Evolutionary conservation across 2,888 invertebrate genomes (phyloP), one percentile per base, ranked within the genome.

Genomic region (Troides helena): DNA sequence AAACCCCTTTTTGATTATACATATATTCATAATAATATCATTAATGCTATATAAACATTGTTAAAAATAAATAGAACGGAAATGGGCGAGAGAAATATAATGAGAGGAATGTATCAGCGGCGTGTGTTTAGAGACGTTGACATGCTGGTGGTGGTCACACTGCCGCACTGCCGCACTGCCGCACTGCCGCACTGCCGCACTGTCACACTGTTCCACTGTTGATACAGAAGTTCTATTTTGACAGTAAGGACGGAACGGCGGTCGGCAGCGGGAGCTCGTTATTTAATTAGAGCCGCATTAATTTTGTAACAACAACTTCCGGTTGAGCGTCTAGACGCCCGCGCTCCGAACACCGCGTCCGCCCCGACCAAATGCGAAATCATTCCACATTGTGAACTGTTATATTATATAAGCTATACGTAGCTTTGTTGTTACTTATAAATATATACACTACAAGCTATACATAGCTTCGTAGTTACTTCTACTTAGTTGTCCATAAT

Each of bases 251-350:
- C 81, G 83, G 82, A 77, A 84, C 82, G 72, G 75, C 79, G 81
- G 79, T 80, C 79, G 78, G 78, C 79, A 77, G 72, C 88, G 90
- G 88, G 85, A 84, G 77, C 85, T 85, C 83, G 88, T 90, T 89
- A 89, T 88, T 85, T 88, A 88, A 90, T 90, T 87, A 89, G 88
- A 89, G 85, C 85, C 84, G 81, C 81, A 85, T 87, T 89, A 90
- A 90, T 90, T 87, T 88, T 86, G 88, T 90, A 88, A 90, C 87
- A 89, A 87, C 80, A 79, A 80, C 82, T 80, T 80, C 78, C 70
- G 72, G 73, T 71, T 73, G 72, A 73, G 69, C 66, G 73, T 73
- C 74, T 74, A 75, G 73, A 72, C 75, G 70, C 63, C 46, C 36
- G 36, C 70, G 59, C 61, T 60, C 21, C 50, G 36, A 66, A 53